A percentile compares a stretch with the other conserved stretches of the same genome.
phyloP scores from a whole-genome alignment of 2,113 vertebrate genomes.

The Brachypodius melanocephalos region DNA sequence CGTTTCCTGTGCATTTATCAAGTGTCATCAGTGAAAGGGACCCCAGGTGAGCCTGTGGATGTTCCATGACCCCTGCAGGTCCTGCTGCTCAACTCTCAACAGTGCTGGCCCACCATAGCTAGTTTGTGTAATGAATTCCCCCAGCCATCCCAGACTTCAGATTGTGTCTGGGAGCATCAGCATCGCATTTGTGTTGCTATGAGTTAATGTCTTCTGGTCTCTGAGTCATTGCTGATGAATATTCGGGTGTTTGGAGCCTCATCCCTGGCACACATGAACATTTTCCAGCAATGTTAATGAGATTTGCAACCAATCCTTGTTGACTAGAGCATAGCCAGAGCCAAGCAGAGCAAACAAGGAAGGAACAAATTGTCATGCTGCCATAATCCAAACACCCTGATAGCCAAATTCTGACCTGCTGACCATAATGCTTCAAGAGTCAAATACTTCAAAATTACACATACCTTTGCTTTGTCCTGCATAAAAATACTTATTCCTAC shows the following conservation, averaged over 20 bases:
- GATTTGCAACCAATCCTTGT: not conserved
- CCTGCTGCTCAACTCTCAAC: not conserved
- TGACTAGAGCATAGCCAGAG: not conserved
- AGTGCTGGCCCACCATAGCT: fast-evolving
- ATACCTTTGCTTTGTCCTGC: not conserved
- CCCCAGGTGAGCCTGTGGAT: not conserved
- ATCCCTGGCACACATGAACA: not conserved
- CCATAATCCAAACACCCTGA: not conserved
- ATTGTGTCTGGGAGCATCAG: not conserved
- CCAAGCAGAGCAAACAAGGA: not conserved
- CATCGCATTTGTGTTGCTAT: not conserved
- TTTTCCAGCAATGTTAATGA: not conserved
- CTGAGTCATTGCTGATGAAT: slow-evolving; percentile 9
- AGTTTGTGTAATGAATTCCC: not conserved
- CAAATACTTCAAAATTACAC: not conserved
- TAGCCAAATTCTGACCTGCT: not conserved
- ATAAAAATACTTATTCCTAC: not conserved
- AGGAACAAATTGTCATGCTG: fast-evolving
- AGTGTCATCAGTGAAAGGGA: not conserved
- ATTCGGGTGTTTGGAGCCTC: not conserved
- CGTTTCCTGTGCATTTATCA: not conserved
- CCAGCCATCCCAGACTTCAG: not conserved
- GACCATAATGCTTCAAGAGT: not conserved
- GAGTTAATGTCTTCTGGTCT: not conserved
- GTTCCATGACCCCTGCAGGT: not conserved